Conservation (phyloP, 2,797 vertebrate species). For the Leuciscus waleckii region DNA sequence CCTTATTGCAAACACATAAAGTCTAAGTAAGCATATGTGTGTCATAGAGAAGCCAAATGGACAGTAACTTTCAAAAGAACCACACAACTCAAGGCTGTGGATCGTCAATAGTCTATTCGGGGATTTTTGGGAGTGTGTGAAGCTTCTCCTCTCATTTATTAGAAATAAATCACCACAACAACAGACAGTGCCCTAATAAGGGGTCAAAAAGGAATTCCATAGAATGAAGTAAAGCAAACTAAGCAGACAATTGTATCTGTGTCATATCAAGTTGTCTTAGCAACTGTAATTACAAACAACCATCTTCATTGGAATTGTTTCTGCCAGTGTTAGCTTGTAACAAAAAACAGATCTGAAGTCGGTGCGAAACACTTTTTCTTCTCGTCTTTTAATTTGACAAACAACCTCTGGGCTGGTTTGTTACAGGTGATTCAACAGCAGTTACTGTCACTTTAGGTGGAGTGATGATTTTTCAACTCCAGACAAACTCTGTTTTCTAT, state of each 20-base stretch:
- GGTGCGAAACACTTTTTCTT: conserved; percentile 1
- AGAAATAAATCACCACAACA: not conserved
- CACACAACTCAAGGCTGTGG: not conserved
- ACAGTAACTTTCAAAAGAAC: conserved; percentile 25
- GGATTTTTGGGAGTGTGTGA: conserved; percentile 5
- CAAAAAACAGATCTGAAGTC: not conserved
- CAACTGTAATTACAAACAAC: conserved; percentile 1
- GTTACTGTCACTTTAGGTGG: not conserved
- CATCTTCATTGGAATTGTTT: not conserved
- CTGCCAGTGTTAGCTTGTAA: not conserved
- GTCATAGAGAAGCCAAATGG: not conserved
- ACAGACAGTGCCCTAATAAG: conserved; percentile 16
- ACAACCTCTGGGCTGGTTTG: not conserved
- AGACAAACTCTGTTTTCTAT: not conserved
- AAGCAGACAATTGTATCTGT: conserved; percentile 4
- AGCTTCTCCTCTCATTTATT: not conserved
- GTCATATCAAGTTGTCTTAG: not conserved
- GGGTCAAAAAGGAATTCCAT: not conserved
- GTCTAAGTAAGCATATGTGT: not conserved
- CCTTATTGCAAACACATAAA: conserved; percentile 17
- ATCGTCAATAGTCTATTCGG: not conserved
- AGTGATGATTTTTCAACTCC: not conserved
- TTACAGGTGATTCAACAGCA: not conserved
- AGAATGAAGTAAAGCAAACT: not conserved
- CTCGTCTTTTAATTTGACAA: not conserved